phyloP scores from a whole-genome alignment of 2,888 invertebrate species.

The Hermodice carunculata region DNA sequence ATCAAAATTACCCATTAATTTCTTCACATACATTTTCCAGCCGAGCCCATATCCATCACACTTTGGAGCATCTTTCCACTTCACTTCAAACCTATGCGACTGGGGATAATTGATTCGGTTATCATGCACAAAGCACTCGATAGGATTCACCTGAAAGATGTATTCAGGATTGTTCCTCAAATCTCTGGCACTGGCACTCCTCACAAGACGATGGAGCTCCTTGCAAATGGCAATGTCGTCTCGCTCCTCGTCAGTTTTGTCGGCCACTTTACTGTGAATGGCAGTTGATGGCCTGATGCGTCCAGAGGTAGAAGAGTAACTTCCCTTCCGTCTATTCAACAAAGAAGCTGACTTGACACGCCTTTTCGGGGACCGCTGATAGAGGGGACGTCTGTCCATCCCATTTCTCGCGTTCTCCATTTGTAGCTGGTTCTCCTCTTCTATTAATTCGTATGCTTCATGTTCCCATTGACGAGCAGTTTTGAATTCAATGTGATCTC shows the following conservation, averaged over 20 bases:
- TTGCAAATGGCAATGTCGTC: background rate
- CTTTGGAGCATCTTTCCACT: conserved; percentile 3
- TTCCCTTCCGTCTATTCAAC: conserved; percentile 1
- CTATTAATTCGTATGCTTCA: background rate
- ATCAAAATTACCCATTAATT: conserved; percentile 50
- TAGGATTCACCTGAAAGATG: conserved; percentile 41
- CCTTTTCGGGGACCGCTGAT: too few species aligned
- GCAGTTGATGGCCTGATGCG: too few species aligned
- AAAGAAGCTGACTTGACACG: too few species aligned
- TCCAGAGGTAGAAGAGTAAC: too few species aligned
- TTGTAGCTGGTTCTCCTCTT: background rate
- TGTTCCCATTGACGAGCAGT: background rate
- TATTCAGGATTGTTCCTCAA: conserved; percentile 59
- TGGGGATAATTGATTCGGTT: background rate
- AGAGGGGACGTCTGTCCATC: background rate
- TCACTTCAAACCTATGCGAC: background rate
- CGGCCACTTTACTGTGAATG: too few species aligned
- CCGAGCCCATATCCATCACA: background rate
- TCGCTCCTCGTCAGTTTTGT: background rate
- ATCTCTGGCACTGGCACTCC: conserved; percentile 50
- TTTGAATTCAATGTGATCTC: background rate
- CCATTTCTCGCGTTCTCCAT: background rate
- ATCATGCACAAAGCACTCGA: background rate
- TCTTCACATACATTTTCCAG: conserved; percentile 52
- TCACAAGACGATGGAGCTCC: background rate